Conservation (phyloP, 2,888 invertebrate genomes). For the Drosophila mercatorum region DNA sequence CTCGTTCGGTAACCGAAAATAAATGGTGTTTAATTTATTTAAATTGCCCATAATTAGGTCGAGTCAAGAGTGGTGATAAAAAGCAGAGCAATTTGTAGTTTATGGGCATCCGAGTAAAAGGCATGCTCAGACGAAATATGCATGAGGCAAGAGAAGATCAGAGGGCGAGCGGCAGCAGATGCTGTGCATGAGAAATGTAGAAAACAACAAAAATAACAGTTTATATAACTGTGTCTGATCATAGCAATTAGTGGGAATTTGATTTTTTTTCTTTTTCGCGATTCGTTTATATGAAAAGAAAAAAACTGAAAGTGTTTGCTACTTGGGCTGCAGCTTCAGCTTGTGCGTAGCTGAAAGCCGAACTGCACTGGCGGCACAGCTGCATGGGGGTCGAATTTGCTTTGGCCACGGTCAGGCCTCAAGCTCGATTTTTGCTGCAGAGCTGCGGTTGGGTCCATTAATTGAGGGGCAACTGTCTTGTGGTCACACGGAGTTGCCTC, state of each 20-base stretch:
- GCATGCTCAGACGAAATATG: constrained; percentile 12
- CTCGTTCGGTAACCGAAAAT: constrained; percentile 8
- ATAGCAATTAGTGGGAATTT: constrained; percentile 83
- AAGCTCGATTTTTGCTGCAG: constrained; percentile 19
- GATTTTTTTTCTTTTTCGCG: constrained; percentile 65
- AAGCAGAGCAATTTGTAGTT: constrained; percentile 41
- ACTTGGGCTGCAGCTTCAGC: background rate
- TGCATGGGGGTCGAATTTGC: constrained; percentile 49
- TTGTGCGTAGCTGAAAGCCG: constrained; percentile 62
- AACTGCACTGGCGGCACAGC: constrained; percentile 54
- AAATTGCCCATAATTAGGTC: constrained; percentile 68
- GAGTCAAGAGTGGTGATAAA: constrained; percentile 50
- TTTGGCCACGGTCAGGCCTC: constrained; percentile 41
- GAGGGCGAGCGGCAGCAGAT: background rate
- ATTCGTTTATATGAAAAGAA: background rate
- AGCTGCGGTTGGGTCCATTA: constrained; percentile 56
- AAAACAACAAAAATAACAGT: constrained; percentile 48
- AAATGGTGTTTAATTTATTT: constrained; percentile 62
- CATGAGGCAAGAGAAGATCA: constrained; percentile 10
- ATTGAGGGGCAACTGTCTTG: constrained; percentile 66
- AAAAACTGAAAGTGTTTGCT: constrained; percentile 54
- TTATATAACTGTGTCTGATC: constrained; percentile 81
- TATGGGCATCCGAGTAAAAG: constrained; percentile 23
- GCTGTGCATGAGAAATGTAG: constrained; percentile 40
- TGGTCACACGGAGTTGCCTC: constrained; percentile 62